Evolutionary conservation across 2,113 vertebrate genomes (phyloP), one percentile per base, ranked within the genome.

Genomic region (Ailuropoda melanoleuca): DNA sequence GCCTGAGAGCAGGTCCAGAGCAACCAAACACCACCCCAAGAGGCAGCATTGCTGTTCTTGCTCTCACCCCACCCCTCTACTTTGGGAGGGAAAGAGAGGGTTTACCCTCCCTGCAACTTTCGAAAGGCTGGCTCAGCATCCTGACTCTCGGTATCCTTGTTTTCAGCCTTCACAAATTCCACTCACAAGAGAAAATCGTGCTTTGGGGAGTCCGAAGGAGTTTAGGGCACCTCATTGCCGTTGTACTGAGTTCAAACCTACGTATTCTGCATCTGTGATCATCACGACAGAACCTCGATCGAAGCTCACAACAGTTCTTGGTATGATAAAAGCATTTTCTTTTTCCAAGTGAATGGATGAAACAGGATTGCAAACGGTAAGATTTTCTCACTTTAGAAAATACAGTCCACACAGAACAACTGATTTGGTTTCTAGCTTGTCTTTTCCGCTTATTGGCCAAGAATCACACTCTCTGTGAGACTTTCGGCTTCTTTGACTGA

Each of bases 361-460:
- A 92, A 86, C 21, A 37, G 60, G 46, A 80, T 83, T 46, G 15
- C 17, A 43, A 92, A 15, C 6, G 46, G 39, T 77, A 31, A 48
- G 23, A 43, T 78, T 53, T 78, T 92, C n/a, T 90, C 24, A 82
- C 55, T 82, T 89, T 83, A 75, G 60, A 80, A 93, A 91, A 85
- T 64, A 56, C 3, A 23, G 10, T 55, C 37, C 29, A 29, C 9
- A 24, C 1, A 66, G 84, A 74, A 68, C 58, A 77, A 77, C 18
- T 24, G 39, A 85, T 58, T 48, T 37, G 8, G 4, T 82, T 94
- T 29, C 58, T 15, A 43, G 81, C 88, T 94, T 83, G 4, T 58
- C 39, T 93, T 90, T 93, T 72, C 23, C 37, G 37, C 9, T 6
- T 50, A 39, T 34, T 92, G 77, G n/a, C 9, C 60, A 34, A 58